Conservation (phyloP, 2,113 vertebrate species). For the Chionomys nivalis region DNA sequence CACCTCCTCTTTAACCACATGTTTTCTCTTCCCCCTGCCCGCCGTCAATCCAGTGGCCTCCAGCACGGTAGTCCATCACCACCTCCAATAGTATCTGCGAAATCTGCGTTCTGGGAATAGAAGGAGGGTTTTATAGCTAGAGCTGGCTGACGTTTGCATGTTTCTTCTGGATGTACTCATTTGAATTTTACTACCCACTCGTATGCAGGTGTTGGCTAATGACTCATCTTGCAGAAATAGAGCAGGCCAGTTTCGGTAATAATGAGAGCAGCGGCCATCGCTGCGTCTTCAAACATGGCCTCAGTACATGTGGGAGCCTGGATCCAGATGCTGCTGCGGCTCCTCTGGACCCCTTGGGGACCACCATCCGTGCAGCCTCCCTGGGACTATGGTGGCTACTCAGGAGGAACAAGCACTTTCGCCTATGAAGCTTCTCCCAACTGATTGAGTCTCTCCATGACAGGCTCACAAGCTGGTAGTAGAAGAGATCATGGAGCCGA, state of each 20-base stretch:
- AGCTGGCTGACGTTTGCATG: neutral
- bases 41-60: neutral
- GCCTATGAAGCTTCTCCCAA: neutral
- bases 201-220: neutral
- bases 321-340: rapidly evolving
- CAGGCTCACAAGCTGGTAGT: neutral
- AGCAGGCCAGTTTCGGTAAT: neutral
- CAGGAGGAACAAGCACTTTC: neutral
- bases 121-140: neutral
- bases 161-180: neutral
- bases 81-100: neutral
- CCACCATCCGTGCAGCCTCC: neutral
- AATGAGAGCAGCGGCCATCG: neutral
- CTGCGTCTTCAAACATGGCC: neutral
- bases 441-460: neutral
- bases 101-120: neutral
- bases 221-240: neutral
- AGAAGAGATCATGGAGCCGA: neutral
- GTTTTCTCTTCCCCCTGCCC: too few relatives aligned
- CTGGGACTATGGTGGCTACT: rapidly evolving
- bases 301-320: neutral
- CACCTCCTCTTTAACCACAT: too few relatives aligned
- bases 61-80: neutral
- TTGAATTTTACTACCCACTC: neutral
- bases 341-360: neutral